These are phyloP conservation scores for Asobara japonica DNA, from an alignment of 1,140 invertebrate species.

Conservation along the genomic window DNA sequence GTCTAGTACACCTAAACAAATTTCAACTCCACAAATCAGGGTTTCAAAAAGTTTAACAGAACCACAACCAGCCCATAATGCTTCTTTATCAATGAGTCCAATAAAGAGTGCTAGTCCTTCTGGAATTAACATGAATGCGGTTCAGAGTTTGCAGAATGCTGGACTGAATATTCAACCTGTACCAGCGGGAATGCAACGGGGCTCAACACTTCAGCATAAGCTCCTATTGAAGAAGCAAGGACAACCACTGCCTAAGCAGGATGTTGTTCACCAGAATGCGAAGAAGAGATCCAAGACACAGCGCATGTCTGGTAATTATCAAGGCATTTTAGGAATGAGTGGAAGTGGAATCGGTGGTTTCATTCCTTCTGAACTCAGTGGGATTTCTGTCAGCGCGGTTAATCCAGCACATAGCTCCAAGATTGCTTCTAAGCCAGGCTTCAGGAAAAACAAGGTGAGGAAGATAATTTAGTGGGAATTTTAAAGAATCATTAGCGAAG, in stretches of 20 bases:
- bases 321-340: constrained; percentile 36
- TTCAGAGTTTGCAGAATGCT: constrained; percentile 30
- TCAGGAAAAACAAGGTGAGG: constrained; percentile 43
- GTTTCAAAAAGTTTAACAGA: constrained; percentile 54
- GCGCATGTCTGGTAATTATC: constrained; percentile 37
- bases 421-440: constrained; percentile 31
- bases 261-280: constrained; percentile 20
- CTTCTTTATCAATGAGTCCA: constrained; percentile 43
- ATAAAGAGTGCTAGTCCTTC: constrained; percentile 38
- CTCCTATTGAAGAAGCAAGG: constrained; percentile 57
- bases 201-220: constrained; percentile 56
- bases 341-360: constrained; percentile 38
- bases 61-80: constrained; percentile 53
- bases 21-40: constrained; percentile 52
- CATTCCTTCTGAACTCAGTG: constrained; percentile 48
- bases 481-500: too few relatives aligned
- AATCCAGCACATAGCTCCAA: constrained; percentile 22
- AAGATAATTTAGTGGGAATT: too few relatives aligned
- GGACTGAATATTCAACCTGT: constrained; percentile 44
- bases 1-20: constrained; percentile 45
- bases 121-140: constrained; percentile 30
- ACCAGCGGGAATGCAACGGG: constrained; percentile 39
- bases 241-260: constrained; percentile 39
- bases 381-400: constrained; percentile 50
- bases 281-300: constrained; percentile 41